Base-by-base conservation (phyloP, 2,888 invertebrate species). In the Mythimna lalbum region DNA sequence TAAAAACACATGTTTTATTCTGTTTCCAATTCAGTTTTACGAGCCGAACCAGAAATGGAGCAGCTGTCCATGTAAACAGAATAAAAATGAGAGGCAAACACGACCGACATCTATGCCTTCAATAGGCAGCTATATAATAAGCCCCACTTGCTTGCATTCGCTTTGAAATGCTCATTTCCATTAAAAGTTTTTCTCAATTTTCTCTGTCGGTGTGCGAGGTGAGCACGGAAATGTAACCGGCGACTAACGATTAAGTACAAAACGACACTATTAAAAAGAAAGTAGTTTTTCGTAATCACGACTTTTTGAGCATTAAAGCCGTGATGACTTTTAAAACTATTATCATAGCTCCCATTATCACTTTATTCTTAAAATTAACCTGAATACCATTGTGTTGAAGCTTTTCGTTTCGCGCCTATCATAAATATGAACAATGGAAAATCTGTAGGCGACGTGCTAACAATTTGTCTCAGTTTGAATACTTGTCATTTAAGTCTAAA, bases 41-140 rank as follows among this genome's bases (percentile, higher is more conserved):
- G 94, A 93, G 83, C 84, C 84, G 83, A 85, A 80, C 84, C 89
- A 89, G 90, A 91, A 90, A 90, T 88, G 91, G 87, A 89, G 89
- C 93, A 93, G 91, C 92, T 94, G 89, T 88, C 85, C 88, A 86
- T 90, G 91, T 94, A 94, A 93, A 95, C 92, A 93, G 88, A 92
- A 93, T 93, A 91, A 92, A 91, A 93, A 93, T 92, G 91, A 90
- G 90, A 87, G 83, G 89, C 87, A 90, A 80, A 88, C 88, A 86
- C 81, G 88, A 86, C 84, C 83, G 88, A 86, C 88, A 85, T 90
- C 86, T 88, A 87, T 86, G 89, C 86, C 87, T 89, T 90, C 89
- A 89, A 88, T 90, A 88, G 87, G 79, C 83, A 78, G 80, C 81
- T 88, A 86, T 87, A 87, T 87, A 87, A 88, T 89, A 88, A 89